These are phyloP conservation scores for Helicolenus hilgendorfi DNA, from an alignment of 2,797 vertebrate species.

Conservation along the genomic window DNA sequence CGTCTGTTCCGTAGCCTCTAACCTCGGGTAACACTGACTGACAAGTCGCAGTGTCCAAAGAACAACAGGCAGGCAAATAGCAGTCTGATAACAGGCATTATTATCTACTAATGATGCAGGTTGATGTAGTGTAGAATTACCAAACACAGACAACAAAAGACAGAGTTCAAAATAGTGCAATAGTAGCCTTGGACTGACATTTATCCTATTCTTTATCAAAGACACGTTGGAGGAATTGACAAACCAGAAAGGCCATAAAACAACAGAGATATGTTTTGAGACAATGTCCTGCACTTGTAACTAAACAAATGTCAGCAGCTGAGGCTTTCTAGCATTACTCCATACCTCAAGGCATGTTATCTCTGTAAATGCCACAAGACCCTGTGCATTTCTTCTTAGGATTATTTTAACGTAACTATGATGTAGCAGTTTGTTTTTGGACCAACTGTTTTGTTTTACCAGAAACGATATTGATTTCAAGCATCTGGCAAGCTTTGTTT, in stretches of 20 bases:
- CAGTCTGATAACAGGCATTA: conserved; percentile 45
- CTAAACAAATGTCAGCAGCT: neutral
- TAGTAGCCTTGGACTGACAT: neutral
- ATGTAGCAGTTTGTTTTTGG: neutral
- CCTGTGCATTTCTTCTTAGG: neutral
- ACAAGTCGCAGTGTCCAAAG: conserved; percentile 35
- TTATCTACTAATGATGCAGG: conserved; percentile 39
- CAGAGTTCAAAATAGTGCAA: conserved; percentile 7
- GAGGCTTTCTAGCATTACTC: neutral
- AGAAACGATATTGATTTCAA: neutral
- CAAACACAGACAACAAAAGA: conserved; percentile 1
- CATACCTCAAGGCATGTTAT: neutral
- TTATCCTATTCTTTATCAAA: conserved; percentile 15
- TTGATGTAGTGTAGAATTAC: conserved; percentile 14
- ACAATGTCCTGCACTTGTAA: neutral
- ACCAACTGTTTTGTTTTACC: neutral
- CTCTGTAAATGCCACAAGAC: neutral
- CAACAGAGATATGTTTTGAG: neutral
- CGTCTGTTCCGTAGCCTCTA: conserved; percentile 31
- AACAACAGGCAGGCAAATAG: conserved; percentile 38
- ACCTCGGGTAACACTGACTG: conserved; percentile 67
- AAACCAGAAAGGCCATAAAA: neutral
- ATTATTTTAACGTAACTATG: neutral
- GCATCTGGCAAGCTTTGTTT: neutral
- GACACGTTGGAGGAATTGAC: neutral